Percentiles rank a stretch among this genome's conserved stretches.
phyloP scores from a whole-genome alignment of 2,113 vertebrate genomes.

The Hiodon tergisus region DNA sequence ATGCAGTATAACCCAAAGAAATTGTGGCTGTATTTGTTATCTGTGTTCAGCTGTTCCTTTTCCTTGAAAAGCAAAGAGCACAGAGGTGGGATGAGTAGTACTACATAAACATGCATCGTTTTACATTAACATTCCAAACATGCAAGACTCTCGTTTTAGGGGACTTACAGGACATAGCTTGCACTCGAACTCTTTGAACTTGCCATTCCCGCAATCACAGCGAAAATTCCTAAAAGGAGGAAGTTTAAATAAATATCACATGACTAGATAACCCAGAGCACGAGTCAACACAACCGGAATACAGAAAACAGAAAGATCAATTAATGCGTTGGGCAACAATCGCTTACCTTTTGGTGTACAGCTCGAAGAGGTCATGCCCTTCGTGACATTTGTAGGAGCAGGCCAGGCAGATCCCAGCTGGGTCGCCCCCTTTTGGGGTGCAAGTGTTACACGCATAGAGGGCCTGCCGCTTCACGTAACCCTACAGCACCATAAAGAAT shows the following conservation, averaged over 20 bases:
- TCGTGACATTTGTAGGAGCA: constrained; percentile 96
- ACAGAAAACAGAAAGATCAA: not conserved
- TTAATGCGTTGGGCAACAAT: not conserved
- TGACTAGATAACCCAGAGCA: too few relatives aligned
- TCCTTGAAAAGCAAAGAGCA: constrained; percentile 61
- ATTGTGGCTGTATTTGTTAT: constrained; percentile 94
- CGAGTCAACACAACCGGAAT: not conserved
- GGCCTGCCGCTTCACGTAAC: constrained; percentile 87
- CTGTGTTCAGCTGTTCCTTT: constrained; percentile 75
- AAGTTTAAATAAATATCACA: not conserved
- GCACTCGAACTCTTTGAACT: constrained; percentile 85
- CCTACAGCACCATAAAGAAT: constrained; percentile 51
- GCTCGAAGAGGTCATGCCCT: constrained; percentile 85
- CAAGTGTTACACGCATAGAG: constrained; percentile 89
- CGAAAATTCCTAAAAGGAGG: constrained; percentile 77
- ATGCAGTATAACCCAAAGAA: constrained; percentile 91
- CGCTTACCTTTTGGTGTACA: constrained; percentile 89
- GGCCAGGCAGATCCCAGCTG: constrained; percentile 88
- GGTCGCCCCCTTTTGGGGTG: constrained; percentile 75
- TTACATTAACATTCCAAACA: not conserved
- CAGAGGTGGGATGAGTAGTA: not conserved
- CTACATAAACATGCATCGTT: not conserved
- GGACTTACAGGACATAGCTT: constrained; percentile 82
- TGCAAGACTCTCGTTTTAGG: not conserved
- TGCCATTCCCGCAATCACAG: constrained; percentile 94